Conservation (phyloP, 2,113 vertebrate species). For the Dunckerocampus dactyliophorus region DNA sequence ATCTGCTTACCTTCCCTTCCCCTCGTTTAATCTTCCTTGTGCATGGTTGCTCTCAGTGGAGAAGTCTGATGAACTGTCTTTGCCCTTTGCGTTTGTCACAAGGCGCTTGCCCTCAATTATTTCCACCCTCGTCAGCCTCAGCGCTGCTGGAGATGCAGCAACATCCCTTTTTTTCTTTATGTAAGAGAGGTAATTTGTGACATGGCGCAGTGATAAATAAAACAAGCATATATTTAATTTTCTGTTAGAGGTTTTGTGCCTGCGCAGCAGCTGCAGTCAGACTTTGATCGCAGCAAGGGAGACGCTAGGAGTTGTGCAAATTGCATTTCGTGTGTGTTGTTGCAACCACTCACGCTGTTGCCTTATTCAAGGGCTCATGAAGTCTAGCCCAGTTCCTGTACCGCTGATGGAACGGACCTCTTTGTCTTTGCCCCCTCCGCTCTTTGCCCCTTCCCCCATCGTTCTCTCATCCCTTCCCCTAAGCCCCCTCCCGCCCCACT, state of each 20-base stretch:
- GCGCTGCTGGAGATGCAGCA: conserved; percentile 18
- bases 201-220: conserved; percentile 36
- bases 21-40: conserved; percentile 5
- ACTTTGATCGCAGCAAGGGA: conserved; percentile 27
- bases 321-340: conserved; percentile 1
- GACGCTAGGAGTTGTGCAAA: conserved; percentile 12
- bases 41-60: conserved; percentile 11
- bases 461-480: conserved; percentile 19
- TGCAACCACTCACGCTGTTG: conserved; percentile 10
- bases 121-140: conserved; percentile 29
- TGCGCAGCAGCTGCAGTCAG: conserved; percentile 10
- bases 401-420: conserved; percentile 36
- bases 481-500: background rate
- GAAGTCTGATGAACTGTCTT: conserved; percentile 42
- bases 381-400: conserved; percentile 57
- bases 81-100: conserved; percentile 33
- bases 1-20: conserved; percentile 16
- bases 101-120: conserved; percentile 38
- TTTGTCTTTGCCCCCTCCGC: conserved; percentile 49
- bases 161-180: background rate
- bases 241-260: conserved; percentile 21
- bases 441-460: conserved; percentile 8
- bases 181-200: conserved; percentile 33
- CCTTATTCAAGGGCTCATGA: conserved; percentile 36
- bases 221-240: conserved; percentile 19